These are phyloP conservation scores for Eurytoma californica DNA, from an alignment of 2,888 invertebrate genomes.

Conservation along the genomic window DNA sequence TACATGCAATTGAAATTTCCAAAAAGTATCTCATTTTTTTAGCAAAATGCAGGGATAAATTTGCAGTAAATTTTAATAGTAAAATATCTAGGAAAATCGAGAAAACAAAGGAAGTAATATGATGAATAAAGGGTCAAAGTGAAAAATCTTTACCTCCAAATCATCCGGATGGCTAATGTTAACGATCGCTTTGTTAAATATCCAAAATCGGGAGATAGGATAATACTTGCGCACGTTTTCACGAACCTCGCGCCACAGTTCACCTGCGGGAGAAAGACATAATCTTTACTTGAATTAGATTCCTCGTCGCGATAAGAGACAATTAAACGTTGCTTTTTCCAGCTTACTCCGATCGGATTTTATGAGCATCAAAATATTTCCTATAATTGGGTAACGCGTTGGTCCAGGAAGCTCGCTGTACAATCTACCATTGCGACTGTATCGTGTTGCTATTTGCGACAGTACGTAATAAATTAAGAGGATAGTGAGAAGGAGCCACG, in stretches of 20 bases:
- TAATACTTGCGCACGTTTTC: conserved; percentile 59
- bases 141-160: conserved; percentile 61
- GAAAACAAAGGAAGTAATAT: no score
- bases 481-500: no score
- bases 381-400: conserved; percentile 58
- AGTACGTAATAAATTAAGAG: not conserved
- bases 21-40: no score
- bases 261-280: conserved; percentile 49
- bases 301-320: not conserved
- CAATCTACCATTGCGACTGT: conserved; percentile 63
- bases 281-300: not conserved
- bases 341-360: not conserved
- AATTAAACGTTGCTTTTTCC: no score
- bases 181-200: conserved; percentile 50
- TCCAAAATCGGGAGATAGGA: conserved; percentile 64
- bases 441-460: conserved; percentile 39
- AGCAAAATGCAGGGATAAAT: no score
- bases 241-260: conserved; percentile 59
- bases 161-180: conserved; percentile 67
- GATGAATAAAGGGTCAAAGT: no score
- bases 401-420: conserved; percentile 71
- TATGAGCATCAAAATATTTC: conserved; percentile 55
- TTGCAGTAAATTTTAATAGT: no score
- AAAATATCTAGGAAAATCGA: no score
- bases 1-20: no score